These are phyloP conservation scores for Amorpha juglandis DNA, from an alignment of 2,888 invertebrate genomes.

Conservation along the genomic window DNA sequence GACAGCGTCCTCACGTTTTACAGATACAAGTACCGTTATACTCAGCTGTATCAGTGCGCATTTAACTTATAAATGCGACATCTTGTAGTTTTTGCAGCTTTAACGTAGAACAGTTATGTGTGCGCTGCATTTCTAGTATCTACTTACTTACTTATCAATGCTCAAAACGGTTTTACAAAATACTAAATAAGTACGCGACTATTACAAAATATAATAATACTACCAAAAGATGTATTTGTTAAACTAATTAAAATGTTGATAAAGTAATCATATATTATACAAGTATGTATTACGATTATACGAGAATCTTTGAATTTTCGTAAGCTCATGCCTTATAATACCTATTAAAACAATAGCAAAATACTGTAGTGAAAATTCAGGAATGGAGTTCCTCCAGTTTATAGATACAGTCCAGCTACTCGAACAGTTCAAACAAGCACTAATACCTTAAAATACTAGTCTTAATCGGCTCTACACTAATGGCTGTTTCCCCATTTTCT, in stretches of 20 bases:
- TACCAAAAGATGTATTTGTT: neutral
- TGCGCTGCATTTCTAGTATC: no score
- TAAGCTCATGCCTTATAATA: no score
- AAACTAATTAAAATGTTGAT: neutral
- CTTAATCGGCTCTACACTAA: conserved; percentile 56
- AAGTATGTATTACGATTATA: neutral
- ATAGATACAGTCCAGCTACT: conserved; percentile 38
- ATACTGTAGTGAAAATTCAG: conserved; percentile 6
- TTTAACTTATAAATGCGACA: conserved; percentile 32
- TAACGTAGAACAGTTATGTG: conserved; percentile 11
- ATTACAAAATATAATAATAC: no score
- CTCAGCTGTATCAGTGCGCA: conserved; percentile 28
- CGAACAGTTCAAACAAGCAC: conserved; percentile 42
- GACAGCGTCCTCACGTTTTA: conserved; percentile 28
- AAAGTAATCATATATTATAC: neutral
- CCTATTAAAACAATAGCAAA: neutral
- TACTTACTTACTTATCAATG: neutral
- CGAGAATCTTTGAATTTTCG: no score
- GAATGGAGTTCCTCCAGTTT: neutral
- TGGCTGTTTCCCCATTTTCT: conserved; percentile 50
- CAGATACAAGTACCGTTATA: conserved; percentile 25
- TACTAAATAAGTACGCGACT: no score
- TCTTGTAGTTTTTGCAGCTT: conserved; percentile 17
- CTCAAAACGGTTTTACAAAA: no score
- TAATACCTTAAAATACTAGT: conserved; percentile 44